These are phyloP conservation scores for Hippocampus kuda DNA, from an alignment of 2,797 vertebrate genomes.

Conservation along the genomic window DNA sequence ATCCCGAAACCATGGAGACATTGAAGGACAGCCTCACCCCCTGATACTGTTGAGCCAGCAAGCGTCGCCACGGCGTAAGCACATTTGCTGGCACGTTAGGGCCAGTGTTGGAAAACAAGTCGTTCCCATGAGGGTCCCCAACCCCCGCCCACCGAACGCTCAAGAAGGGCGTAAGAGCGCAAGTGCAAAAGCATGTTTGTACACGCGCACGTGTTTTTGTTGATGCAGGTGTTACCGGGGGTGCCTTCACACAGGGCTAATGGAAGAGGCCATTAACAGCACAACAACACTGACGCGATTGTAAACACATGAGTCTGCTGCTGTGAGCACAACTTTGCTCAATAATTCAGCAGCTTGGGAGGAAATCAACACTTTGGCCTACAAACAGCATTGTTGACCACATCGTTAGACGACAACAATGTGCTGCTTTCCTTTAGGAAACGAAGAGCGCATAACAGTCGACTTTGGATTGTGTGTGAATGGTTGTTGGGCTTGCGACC, in stretches of 20 bases:
- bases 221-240: slow-evolving; percentile 57
- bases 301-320: slow-evolving; percentile 52
- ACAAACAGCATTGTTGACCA: slow-evolving; percentile 27
- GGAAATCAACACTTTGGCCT: slow-evolving; percentile 43
- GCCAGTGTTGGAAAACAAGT: slow-evolving; percentile 56
- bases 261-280: slow-evolving; percentile 52
- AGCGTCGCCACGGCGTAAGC: slow-evolving; percentile 59
- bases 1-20: slow-evolving; percentile 46
- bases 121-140: slow-evolving; percentile 39
- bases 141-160: background rate
- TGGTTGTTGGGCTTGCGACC: no score
- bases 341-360: slow-evolving; percentile 60
- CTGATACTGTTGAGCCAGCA: slow-evolving; percentile 66
- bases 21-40: slow-evolving; percentile 55
- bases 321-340: slow-evolving; percentile 50
- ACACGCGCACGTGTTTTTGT: slow-evolving; percentile 35
- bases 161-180: slow-evolving; percentile 23
- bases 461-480: background rate
- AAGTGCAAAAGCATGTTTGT: slow-evolving; percentile 18
- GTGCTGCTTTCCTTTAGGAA: slow-evolving; percentile 2
- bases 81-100: slow-evolving; percentile 58
- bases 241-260: slow-evolving; percentile 39
- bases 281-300: slow-evolving; percentile 51
- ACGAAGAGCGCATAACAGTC: background rate
- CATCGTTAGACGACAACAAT: slow-evolving; percentile 16